Evolutionary conservation across 2,888 invertebrate genomes (phyloP), one percentile per base, ranked within the genome.

Genomic region (Lysandra bellargus): DNA sequence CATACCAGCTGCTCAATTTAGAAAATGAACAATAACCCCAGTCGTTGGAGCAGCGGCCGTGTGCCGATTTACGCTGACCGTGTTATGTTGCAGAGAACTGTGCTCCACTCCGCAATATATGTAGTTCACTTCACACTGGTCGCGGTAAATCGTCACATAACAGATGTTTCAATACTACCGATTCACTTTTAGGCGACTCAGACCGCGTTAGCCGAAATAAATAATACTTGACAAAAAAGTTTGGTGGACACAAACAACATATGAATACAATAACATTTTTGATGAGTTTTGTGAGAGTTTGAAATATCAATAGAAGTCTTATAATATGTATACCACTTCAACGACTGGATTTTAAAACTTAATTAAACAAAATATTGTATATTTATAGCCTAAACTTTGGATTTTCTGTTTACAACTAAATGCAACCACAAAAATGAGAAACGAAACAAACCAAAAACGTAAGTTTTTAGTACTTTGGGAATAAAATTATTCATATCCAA

Each of bases 1-100:
- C 93, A 94, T 95, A 93, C 91, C 94, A 93, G 93, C 94, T 92
- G 93, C 92, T 95, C 94, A 92, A 93, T 94, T 94, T 94, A 92
- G 92, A 93, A 91, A 90, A 87, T 88, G 88, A 91, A 89, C 86
- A 81, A 85, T 85, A 87, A 85, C 86, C 82, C 85, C 84, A 89
- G 89, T 88, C 90, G 88, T 89, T 81, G 69, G 69, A 69, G 33
- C 33, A 17, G 33, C 64, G 30, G 14, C 23, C 33, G 23, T 33
- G 33, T 14, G 69, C 14, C 69, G 69, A 69, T 33, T 69, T 6
- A 69, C 69, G 23, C 5, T 14, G 14, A 33, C 69, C 6, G 33
- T 69, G 69, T 17, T 4, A 37, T 33, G 17, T 69, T 37, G 69
- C 69, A 37, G 37, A 64, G 4, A 69, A 17, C 14, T 33, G 33